A percentile compares a stretch with the other conserved stretches of the same genome.
These are phyloP conservation scores for Dromius quadrimaculatus DNA, from an alignment of 2,888 invertebrate species.

Conservation along the genomic window DNA sequence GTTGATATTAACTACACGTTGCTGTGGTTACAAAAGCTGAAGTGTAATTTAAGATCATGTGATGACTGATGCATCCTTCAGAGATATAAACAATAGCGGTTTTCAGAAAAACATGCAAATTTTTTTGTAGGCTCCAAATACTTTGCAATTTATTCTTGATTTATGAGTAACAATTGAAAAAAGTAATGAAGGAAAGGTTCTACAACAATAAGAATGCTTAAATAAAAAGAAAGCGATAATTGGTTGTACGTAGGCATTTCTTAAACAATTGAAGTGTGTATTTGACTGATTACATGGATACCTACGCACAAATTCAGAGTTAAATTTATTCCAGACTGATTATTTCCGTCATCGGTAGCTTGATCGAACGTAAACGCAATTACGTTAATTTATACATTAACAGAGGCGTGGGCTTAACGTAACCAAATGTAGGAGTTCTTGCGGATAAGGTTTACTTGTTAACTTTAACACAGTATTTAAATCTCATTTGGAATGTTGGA, in stretches of 20 bases:
- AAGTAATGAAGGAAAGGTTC: no score
- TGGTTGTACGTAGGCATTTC: background rate
- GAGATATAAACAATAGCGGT: background rate
- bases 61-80: constrained; percentile 2
- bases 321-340: constrained; percentile 8
- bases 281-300: background rate
- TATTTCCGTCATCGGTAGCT: constrained; percentile 25
- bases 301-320: constrained; percentile 6
- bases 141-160: no score
- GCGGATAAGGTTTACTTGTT: background rate
- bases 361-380: constrained; percentile 10
- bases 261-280: constrained; percentile 4
- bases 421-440: constrained; percentile 2
- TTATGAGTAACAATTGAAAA: no score
- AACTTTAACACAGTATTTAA: no score
- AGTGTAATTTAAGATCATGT: background rate
- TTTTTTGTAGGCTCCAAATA: background rate
- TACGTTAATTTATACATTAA: constrained; percentile 23
- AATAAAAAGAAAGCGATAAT: no score
- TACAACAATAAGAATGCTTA: no score
- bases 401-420: constrained; percentile 1
- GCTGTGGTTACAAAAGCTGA: constrained; percentile 13
- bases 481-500: no score
- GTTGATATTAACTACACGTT: constrained; percentile 5
- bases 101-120: background rate